Percentiles rank a stretch among this genome's conserved stretches.
Evolutionary conservation across 2,113 vertebrate genomes (phyloP).

Genomic region (Gyps fulvus): DNA sequence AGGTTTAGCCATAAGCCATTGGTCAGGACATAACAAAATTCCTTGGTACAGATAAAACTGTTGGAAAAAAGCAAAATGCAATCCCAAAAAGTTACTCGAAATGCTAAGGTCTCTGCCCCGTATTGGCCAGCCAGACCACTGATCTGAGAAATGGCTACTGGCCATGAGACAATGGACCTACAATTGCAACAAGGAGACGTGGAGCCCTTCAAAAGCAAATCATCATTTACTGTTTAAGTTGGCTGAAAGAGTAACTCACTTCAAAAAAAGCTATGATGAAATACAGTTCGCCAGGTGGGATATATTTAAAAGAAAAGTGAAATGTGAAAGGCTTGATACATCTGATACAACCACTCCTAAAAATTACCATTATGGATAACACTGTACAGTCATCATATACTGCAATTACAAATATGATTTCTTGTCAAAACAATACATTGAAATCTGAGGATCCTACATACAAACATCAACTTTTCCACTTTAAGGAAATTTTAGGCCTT

Average conservation of each 20-base stretch:
- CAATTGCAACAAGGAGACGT: background rate
- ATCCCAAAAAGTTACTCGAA: too few relatives aligned
- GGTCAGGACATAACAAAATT: background rate
- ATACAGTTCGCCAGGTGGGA: background rate
- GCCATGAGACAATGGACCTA: fast-evolving
- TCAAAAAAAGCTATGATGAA: background rate
- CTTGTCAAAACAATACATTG: background rate
- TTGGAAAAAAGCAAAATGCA: background rate
- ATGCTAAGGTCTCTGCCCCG: background rate
- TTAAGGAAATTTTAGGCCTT: background rate
- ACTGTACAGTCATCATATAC: background rate
- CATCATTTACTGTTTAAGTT: background rate
- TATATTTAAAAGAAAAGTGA: background rate
- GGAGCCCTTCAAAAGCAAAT: background rate
- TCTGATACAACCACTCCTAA: background rate
- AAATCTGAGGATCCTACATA: background rate
- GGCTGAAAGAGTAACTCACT: background rate
- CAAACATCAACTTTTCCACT: background rate
- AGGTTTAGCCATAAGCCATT: background rate
- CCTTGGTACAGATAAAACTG: background rate
- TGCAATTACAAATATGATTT: background rate
- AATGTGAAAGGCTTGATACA: background rate
- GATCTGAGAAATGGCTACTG: background rate
- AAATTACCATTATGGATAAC: background rate
- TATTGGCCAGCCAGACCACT: background rate